phyloP scores from a whole-genome alignment of 2,888 invertebrate species.

The Buathra laborator region DNA sequence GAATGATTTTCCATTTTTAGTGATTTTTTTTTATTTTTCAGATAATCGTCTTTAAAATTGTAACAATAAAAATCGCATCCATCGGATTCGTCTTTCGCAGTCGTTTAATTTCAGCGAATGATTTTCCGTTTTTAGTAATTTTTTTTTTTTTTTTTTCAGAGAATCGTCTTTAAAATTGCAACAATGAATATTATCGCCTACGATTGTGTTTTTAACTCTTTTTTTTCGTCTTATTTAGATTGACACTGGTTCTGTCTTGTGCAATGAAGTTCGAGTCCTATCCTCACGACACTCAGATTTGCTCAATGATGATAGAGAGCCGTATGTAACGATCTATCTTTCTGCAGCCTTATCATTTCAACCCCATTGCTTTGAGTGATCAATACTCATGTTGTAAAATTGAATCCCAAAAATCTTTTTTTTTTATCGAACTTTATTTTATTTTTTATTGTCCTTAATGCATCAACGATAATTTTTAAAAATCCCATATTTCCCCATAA shows the following conservation, averaged over 20 bases:
- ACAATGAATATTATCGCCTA: background rate
- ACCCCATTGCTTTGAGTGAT: background rate
- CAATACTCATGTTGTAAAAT: background rate
- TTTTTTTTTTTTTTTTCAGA: conserved; percentile 6
- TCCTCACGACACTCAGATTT: conserved; percentile 97
- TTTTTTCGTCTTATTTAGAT: conserved; percentile 85
- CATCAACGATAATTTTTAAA: too few species aligned
- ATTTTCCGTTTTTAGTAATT: background rate
- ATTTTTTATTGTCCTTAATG: too few species aligned
- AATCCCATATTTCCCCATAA: too few species aligned
- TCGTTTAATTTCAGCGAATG: conserved; percentile 11
- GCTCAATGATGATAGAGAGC: conserved; percentile 97
- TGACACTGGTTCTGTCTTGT: conserved; percentile 95
- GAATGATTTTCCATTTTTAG: background rate
- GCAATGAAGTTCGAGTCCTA: conserved; percentile 98
- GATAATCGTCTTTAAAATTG: background rate
- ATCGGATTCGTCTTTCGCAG: background rate
- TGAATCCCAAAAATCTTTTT: background rate
- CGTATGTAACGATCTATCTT: conserved; percentile 88
- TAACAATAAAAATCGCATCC: conserved; percentile 7
- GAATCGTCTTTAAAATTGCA: background rate
- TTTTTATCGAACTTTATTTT: background rate
- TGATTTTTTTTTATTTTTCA: background rate
- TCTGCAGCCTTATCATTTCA: background rate
- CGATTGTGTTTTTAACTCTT: background rate